Base-by-base conservation (phyloP, 1,140 invertebrate genomes). In the Drosophila athabasca region DNA sequence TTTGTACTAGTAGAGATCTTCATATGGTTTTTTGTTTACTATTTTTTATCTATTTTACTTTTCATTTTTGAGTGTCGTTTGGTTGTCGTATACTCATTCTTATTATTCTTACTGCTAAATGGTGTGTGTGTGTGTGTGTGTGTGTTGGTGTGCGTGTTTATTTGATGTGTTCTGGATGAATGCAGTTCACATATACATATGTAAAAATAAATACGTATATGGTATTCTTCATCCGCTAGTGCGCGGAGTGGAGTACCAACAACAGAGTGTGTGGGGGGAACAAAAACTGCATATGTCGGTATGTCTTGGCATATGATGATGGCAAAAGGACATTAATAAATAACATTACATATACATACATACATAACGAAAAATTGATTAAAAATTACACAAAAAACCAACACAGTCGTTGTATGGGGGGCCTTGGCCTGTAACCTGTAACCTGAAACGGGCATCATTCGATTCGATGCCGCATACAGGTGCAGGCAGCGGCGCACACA, bases 61-160 rank as follows among this genome's bases (percentile, higher is more conserved):
- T 39, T 39, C 35, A 39, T 62, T 59, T 76, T 76, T 50, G 59
- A 45, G 46, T 74, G 79, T 79, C 44, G 59, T 68, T 79, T 70
- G 54, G 45, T 79, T 59, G 39, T 67, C 8, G 24, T 49, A 29
- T 41, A 45, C 35, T 15, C 44, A 52, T 62, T 54, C 39, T 60
- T 43, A 6, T 48, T 58, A 44, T 51, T 57, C 9, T 31, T 67
- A 13, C 29, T 54, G 6, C 17, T 52, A 39, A 48, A 35, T 53
- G 50, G 62, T 61, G 2, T 67, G 60, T 11, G 52, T 43, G 43
- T 57, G 52, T 43, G 43, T 57, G 62, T 61, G 3, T 67, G 60
- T 11, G 52, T 43, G 43, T 57, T 53, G 50, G 62, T 61, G 3
- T 67, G 60, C 7, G 52, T 43, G 43, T 57, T 19, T 19, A 55